phyloP scores from a whole-genome alignment of 1,140 invertebrate species.

The Chironomus tepperi region DNA sequence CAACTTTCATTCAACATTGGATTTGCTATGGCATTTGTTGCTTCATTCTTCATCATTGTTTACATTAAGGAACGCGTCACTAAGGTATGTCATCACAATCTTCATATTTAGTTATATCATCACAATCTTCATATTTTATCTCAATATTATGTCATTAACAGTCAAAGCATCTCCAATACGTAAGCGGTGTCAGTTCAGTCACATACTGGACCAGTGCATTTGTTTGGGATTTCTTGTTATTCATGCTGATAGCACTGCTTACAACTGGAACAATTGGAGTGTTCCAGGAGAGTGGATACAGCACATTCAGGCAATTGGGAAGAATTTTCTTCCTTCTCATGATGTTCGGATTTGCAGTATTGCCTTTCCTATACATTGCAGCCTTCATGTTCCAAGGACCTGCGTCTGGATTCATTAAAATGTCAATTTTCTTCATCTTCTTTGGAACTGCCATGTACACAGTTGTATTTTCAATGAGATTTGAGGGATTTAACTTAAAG shows the following conservation, averaged over 20 bases:
- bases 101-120: background rate
- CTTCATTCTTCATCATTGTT: conserved; percentile 60
- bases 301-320: conserved; percentile 40
- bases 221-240: conserved; percentile 58
- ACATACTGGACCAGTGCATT: conserved; percentile 61
- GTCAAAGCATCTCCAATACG: conserved; percentile 45
- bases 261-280: conserved; percentile 42
- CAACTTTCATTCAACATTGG: conserved; percentile 49
- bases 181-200: conserved; percentile 57
- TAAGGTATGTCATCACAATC: conserved; percentile 35
- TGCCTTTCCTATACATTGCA: conserved; percentile 45
- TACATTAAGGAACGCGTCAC: conserved; percentile 49
- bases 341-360: conserved; percentile 42
- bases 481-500: conserved; percentile 46
- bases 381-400: conserved; percentile 51
- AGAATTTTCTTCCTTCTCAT: conserved; percentile 41
- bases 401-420: conserved; percentile 47
- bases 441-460: conserved; percentile 52
- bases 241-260: conserved; percentile 44
- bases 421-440: conserved; percentile 27
- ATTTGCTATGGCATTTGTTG: conserved; percentile 53
- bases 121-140: conserved; percentile 36
- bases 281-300: conserved; percentile 47
- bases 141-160: conserved; percentile 33
- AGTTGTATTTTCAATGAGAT: conserved; percentile 51